Percentiles rank a stretch among this genome's conserved stretches.
Evolutionary conservation across 2,888 invertebrate genomes (phyloP).

Genomic region (Serrognathus titanus): DNA sequence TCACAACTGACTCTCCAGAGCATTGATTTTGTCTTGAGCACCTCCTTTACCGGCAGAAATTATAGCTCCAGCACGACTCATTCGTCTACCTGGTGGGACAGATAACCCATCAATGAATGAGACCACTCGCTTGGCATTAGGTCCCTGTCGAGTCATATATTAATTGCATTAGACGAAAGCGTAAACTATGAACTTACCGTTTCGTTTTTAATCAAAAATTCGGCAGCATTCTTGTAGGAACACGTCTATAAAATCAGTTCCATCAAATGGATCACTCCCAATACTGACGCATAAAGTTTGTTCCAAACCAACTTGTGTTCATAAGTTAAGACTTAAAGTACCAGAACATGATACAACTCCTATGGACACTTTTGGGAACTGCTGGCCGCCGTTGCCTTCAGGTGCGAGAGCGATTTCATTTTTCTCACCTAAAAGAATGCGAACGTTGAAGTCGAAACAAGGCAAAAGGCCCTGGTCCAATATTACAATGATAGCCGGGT

Average conservation of each 20-base stretch:
- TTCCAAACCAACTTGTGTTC: too few species aligned
- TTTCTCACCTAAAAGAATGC: slow-evolving; percentile 82
- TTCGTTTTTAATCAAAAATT: slow-evolving; percentile 10
- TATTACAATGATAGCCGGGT: slow-evolving; percentile 74
- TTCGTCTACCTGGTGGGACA: slow-evolving; percentile 95
- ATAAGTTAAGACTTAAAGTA: too few species aligned
- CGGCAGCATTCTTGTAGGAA: too few species aligned
- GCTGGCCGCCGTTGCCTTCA: slow-evolving; percentile 90
- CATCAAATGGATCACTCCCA: too few species aligned
- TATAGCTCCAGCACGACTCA: slow-evolving; percentile 99
- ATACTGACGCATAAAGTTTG: too few species aligned
- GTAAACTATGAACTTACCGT: too few species aligned
- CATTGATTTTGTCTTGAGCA: slow-evolving; percentile 96
- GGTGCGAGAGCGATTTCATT: slow-evolving; percentile 83
- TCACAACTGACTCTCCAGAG: slow-evolving; percentile 79
- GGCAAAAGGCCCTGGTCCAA: slow-evolving; percentile 94
- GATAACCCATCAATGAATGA: slow-evolving; percentile 98
- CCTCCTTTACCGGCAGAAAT: slow-evolving; percentile 99
- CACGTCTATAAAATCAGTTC: too few species aligned
- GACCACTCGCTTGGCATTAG: slow-evolving; percentile 93
- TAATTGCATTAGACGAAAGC: not conserved
- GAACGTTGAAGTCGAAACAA: slow-evolving; percentile 90
- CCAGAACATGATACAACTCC: too few species aligned
- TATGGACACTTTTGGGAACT: too few species aligned
- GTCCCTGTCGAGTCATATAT: slow-evolving; percentile 57